These are phyloP conservation scores for Leucopsar rothschildi DNA, from an alignment of 2,113 vertebrate genomes.

Conservation along the genomic window DNA sequence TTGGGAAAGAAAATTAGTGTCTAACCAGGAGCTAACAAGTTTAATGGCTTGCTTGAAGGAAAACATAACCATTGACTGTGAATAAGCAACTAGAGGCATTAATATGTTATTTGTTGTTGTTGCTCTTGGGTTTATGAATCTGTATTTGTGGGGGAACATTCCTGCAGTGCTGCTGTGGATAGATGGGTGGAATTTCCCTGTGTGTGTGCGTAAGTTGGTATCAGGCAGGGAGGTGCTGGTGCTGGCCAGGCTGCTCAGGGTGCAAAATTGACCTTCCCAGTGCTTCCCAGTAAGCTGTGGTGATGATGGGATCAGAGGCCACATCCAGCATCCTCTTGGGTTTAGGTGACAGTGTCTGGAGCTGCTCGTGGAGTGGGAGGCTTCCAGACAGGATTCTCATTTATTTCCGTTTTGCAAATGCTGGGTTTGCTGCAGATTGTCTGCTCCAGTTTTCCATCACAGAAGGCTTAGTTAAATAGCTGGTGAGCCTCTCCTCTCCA, in stretches of 20 bases:
- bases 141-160: neutral
- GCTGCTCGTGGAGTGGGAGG: neutral
- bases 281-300: neutral
- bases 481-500: neutral
- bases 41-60: slow-evolving; percentile 64
- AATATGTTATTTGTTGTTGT: neutral
- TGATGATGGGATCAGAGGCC: neutral
- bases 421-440: neutral
- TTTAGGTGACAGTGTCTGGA: neutral
- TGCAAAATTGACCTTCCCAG: neutral
- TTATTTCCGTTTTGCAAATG: slow-evolving; percentile 37
- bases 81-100: slow-evolving; percentile 46
- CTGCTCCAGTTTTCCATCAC: neutral
- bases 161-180: neutral
- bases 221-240: accelerated
- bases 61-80: slow-evolving; percentile 40
- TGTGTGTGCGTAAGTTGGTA: neutral
- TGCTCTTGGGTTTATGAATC: neutral
- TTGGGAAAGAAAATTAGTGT: slow-evolving; percentile 55
- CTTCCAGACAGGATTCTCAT: neutral
- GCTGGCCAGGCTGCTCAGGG: neutral
- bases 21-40: slow-evolving; percentile 65
- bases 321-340: neutral
- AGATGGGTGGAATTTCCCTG: neutral
- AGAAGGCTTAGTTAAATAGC: neutral